A percentile compares a stretch with the other conserved stretches of the same genome.
phyloP scores from a whole-genome alignment of 1,140 invertebrate genomes.

The Panulirus ornatus region DNA sequence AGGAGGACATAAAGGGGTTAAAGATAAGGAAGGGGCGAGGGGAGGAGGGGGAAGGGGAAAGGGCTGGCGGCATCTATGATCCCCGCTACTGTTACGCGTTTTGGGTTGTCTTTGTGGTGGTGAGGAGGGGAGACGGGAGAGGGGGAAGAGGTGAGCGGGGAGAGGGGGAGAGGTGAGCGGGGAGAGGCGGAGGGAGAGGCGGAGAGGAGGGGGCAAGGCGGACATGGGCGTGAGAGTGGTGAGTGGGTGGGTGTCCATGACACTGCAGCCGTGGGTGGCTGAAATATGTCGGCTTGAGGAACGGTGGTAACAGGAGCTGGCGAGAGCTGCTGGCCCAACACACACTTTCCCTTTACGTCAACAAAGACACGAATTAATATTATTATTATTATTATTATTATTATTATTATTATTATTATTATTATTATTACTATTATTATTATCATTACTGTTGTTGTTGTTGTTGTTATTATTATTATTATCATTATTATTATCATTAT shows the following conservation, averaged over 20 bases:
- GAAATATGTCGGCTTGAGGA: background rate
- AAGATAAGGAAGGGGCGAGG: background rate
- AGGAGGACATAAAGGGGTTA: background rate
- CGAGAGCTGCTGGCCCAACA: no score
- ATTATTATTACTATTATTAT: no score
- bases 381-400: no score
- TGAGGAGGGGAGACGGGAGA: background rate
- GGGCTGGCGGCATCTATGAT: background rate
- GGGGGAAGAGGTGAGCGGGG: slow-evolving; percentile 3
- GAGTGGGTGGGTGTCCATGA: background rate
- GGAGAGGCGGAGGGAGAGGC: background rate
- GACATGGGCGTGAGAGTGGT: slow-evolving; percentile 23
- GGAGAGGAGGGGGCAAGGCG: background rate
- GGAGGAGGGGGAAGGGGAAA: slow-evolving; percentile 13
- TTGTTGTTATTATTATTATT: no score
- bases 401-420: no score
- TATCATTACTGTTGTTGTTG: no score
- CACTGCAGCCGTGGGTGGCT: background rate
- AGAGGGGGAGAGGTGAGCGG: background rate
- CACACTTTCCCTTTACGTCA: no score
- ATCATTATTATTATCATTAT: no score
- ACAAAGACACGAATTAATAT: no score
- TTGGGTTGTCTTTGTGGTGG: background rate
- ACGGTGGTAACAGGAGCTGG: background rate
- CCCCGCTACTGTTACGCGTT: background rate